Evolutionary conservation across 2,888 invertebrate genomes (phyloP).

Genomic region (Drosophila demipolita): DNA sequence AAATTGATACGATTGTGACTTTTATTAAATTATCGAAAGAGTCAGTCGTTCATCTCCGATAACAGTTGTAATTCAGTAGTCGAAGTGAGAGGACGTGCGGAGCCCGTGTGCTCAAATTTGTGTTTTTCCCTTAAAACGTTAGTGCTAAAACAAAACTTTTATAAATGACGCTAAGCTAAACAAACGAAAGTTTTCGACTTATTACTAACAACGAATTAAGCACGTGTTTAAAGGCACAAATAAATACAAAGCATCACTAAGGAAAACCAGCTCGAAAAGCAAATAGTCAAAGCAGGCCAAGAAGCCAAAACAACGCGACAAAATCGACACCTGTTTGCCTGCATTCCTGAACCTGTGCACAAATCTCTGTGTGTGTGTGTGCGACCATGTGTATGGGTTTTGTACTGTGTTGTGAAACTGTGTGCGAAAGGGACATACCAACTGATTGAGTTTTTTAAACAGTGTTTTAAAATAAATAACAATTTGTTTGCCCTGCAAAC

Average conservation of each 20-base stretch:
- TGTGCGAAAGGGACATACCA: conserved; percentile 23
- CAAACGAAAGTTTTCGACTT: conserved; percentile 12
- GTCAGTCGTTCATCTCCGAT: conserved; percentile 22
- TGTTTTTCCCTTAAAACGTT: conserved; percentile 19
- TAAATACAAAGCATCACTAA: conserved; percentile 23
- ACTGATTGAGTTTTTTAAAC: conserved; percentile 40
- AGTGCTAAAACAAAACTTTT: conserved; percentile 9
- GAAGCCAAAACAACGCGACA: conserved; percentile 56
- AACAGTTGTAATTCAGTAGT: conserved; percentile 55
- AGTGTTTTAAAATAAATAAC: conserved; percentile 40
- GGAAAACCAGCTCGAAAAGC: conserved; percentile 22
- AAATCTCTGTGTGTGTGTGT: conserved; percentile 26
- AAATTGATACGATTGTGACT: background rate
- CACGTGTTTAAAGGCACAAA: background rate
- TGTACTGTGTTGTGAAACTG: conserved; percentile 5
- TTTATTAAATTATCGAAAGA: conserved; percentile 13
- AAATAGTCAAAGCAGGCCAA: conserved; percentile 37
- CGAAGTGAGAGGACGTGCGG: conserved; percentile 27
- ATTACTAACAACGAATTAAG: conserved; percentile 19
- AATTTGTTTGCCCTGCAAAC: conserved; percentile 35
- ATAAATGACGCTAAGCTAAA: conserved; percentile 27
- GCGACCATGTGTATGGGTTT: conserved; percentile 1
- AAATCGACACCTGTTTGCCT: conserved; percentile 65
- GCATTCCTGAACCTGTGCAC: conserved; percentile 62
- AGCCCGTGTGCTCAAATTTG: conserved; percentile 22